These are phyloP conservation scores for Monodelphis domestica DNA, from an alignment of 2,797 vertebrate species.

Conservation along the genomic window DNA sequence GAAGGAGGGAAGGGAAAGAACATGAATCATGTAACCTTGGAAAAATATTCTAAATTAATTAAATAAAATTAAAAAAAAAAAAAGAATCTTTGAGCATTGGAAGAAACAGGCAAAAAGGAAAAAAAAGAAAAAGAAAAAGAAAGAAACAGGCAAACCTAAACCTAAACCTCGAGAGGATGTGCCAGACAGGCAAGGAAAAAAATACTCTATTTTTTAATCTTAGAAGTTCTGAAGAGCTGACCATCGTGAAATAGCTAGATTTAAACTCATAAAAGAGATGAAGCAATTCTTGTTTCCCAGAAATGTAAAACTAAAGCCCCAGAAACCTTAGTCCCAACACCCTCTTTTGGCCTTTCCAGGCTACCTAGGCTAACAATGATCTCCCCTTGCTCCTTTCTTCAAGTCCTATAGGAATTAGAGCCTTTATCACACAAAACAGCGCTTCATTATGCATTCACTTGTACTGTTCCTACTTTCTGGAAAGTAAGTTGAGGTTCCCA, in stretches of 20 bases:
- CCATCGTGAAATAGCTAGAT: constrained; percentile 24
- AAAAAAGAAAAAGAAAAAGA: too few relatives aligned
- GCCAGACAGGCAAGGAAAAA: not conserved
- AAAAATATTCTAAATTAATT: too few relatives aligned
- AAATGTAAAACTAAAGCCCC: constrained; percentile 3
- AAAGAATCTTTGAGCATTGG: constrained; percentile 39
- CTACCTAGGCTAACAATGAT: not conserved
- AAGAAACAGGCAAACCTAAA: not conserved
- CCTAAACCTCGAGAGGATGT: constrained; percentile 1
- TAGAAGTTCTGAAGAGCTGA: not conserved
- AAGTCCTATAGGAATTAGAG: not conserved
- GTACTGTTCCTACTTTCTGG: not conserved
- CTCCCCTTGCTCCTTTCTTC: not conserved
- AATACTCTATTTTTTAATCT: not conserved
- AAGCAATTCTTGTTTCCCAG: constrained; percentile 32
- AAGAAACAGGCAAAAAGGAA: not conserved
- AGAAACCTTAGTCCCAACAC: not conserved
- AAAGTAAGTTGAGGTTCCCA: not conserved
- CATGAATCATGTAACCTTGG: too few relatives aligned
- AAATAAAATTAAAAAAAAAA: too few relatives aligned
- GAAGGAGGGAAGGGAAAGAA: too few relatives aligned
- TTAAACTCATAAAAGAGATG: constrained; percentile 10
- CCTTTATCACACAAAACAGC: not conserved
- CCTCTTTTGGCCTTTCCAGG: not conserved
- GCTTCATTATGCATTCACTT: not conserved